Conservation (phyloP, 2,797 vertebrate genomes). For the Chanos chanos region DNA sequence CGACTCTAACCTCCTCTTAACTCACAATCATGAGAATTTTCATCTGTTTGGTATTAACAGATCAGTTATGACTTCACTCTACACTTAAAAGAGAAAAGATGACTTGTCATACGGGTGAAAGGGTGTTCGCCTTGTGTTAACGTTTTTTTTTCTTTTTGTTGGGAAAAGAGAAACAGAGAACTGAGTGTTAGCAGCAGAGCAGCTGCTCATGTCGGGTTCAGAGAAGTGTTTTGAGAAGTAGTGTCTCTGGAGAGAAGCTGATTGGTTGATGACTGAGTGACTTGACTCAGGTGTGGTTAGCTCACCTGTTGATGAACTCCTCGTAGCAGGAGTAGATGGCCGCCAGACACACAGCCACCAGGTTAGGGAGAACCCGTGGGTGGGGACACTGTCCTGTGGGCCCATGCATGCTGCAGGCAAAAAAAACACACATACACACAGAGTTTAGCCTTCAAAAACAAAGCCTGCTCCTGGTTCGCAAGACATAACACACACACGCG, state of each 20-base stretch:
- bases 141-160: neutral
- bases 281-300: conserved; percentile 16
- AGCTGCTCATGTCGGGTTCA: conserved; percentile 1
- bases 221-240: conserved; percentile 16
- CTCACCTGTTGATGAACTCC: conserved; percentile 99
- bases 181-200: no score
- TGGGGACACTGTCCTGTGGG: conserved; percentile 97
- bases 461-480: neutral
- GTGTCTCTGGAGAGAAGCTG: no score
- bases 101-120: neutral
- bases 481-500: conserved; percentile 1
- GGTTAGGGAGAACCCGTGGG: conserved; percentile 96
- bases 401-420: conserved; percentile 90
- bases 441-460: neutral
- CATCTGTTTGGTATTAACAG: no score
- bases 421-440: conserved; percentile 19
- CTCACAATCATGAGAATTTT: no score
- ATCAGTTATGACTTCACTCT: no score
- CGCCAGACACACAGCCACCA: conserved; percentile 96
- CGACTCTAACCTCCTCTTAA: no score
- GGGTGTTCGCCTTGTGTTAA: no score
- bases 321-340: conserved; percentile 99
- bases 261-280: neutral
- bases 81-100: no score
- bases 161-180: neutral